Base-by-base conservation (phyloP, 2,797 vertebrate species). In the Rhinatrema bivittatum region DNA sequence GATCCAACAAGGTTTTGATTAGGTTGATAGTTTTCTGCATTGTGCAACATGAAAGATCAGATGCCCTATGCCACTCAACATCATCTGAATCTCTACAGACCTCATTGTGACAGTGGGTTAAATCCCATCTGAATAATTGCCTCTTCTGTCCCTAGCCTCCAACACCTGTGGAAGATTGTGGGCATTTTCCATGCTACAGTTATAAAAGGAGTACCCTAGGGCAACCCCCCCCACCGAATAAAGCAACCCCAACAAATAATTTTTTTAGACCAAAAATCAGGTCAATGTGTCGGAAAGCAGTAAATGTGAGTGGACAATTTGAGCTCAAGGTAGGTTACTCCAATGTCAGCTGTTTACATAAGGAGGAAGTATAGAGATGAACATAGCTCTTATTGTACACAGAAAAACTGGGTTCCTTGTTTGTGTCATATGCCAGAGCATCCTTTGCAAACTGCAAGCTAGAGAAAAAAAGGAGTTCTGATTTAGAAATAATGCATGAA, bases 1-100 rank as follows among this genome's bases (percentile, higher is more conserved):
- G 79, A 79, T 80, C 81, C 74, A 71, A 74, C 73, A 76, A 66
- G 61, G 65, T 77, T 83, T 79, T 78, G 84, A 86, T 86, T 78
- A 71, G 78, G 74, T 78, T 88, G 85, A 92, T 90, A 88, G 87
- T 80, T 82, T n/a, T n/a, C n/a, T n/a, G 69, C 69, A 80, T 81
- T 80, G 39, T n/a, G n/a, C n/a, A n/a, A n/a, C n/a, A n/a, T n/a
- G n/a, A n/a, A n/a, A n/a, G n/a, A n/a, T n/a, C n/a, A n/a, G n/a
- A n/a, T n/a, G n/a, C n/a, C n/a, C n/a, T n/a, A n/a, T n/a, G n/a
- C n/a, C n/a, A n/a, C n/a, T n/a, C n/a, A n/a, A n/a, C n/a, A n/a
- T n/a, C n/a, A n/a, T n/a, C n/a, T 55, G 54, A 57, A 40, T 44
- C 29, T 56, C 49, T 53, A 47, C 32, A 35, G 36, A 40, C 58